These are phyloP conservation scores for Bellardia bayeri DNA, from an alignment of 2,888 invertebrate species.

Conservation along the genomic window DNA sequence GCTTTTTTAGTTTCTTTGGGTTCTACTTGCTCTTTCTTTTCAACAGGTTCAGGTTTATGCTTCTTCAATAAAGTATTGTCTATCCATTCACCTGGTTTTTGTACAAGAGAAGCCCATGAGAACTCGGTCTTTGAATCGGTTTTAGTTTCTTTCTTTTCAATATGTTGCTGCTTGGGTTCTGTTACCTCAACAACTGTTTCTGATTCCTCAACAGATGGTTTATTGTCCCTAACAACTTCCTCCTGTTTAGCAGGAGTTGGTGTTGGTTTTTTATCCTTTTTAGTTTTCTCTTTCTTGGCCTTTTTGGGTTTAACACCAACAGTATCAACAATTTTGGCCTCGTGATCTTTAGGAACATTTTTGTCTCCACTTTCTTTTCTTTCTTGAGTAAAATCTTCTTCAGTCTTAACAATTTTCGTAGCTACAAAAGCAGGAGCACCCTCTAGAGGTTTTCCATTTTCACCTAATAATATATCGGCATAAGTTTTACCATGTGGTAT, in stretches of 20 bases:
- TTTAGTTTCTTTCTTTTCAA: conserved; percentile 50
- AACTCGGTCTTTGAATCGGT: conserved; percentile 74
- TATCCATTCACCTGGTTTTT: conserved; percentile 79
- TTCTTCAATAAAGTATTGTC: conserved; percentile 74
- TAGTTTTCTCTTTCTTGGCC: conserved; percentile 53
- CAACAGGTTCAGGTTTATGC: conserved; percentile 43
- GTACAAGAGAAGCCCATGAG: conserved; percentile 82
- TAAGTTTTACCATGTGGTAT: conserved; percentile 87
- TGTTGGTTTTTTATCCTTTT: conserved; percentile 51
- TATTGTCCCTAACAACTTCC: conserved; percentile 12
- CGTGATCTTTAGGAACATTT: background rate
- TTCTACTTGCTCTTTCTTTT: conserved; percentile 74
- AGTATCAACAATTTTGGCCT: background rate
- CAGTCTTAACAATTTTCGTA: background rate
- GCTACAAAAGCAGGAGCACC: background rate
- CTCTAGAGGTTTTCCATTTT: conserved; percentile 46
- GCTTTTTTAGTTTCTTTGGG: conserved; percentile 67
- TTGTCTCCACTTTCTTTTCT: background rate
- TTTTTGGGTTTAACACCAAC: conserved; percentile 35
- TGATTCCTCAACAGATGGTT: background rate
- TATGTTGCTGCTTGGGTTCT: conserved; percentile 19
- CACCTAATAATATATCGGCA: conserved; percentile 88
- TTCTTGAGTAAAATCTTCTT: background rate
- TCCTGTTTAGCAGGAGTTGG: background rate
- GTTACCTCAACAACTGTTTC: background rate